Base-by-base conservation (phyloP, 2,888 invertebrate genomes). In the Dolomedes plantarius region DNA sequence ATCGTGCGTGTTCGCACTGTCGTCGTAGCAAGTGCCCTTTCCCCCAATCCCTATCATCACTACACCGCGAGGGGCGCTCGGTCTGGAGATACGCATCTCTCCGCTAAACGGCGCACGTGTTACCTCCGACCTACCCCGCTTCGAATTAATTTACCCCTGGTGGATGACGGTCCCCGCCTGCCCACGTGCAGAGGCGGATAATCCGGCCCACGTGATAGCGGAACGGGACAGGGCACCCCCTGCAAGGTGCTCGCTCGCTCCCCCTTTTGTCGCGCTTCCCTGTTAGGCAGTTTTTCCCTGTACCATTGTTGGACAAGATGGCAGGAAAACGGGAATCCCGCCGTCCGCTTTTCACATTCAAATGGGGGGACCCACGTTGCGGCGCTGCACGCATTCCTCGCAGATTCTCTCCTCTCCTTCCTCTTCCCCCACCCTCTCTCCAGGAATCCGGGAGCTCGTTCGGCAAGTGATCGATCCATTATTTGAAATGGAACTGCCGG, bases 101-200 rank as follows among this genome's bases (percentile, higher is more conserved):
- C 16, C 46, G 16, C 46, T 46, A 46, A 46, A 46, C 46, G 46
- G n/a, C 46, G 46, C 46, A 46, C 46, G 46, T 46, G 46, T 46
- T 46, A 16, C 46, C n/a, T n/a, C n/a, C 36, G 9, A 46, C 7
- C 46, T 2, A 9, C 46, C 46, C 83, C 77, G 72, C 41, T 76
- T 72, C 83, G 83, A 83, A 83, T 83, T 83, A 83, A 83, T 83
- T 77, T 83, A 83, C 71, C 83, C 46, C 72, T 71, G 72, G 77
- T 83, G 65, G 83, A 83, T 83, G 71, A 77, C 83, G 77, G 31
- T 27, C 46, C 46, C 46, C 2, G 46, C 69, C 68, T 62, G 75
- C 75, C 82, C 83, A 76, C 72, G 76, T 76, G 83, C 72, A 62
- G 67, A 64, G 71, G 7, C 71, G 76, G n/a, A 64, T 64, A 65